Evolutionary conservation across 2,888 invertebrate genomes (phyloP).

Genomic region (Leucophenga montana): DNA sequence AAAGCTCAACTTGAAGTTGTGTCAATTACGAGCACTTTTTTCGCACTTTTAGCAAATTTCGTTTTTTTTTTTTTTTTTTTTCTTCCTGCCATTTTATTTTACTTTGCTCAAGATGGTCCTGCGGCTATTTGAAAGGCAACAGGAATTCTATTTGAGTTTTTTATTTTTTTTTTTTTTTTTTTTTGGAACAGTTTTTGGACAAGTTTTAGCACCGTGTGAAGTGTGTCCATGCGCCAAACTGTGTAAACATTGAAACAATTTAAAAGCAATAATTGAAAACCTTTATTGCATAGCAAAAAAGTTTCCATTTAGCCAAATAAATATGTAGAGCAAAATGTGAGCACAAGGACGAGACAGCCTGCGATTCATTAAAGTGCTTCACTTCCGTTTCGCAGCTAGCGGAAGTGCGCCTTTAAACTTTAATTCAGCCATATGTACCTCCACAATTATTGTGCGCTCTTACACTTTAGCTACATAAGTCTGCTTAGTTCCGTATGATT

Average conservation of each 20-base stretch:
- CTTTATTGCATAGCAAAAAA: constrained; percentile 51
- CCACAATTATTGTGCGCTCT: background rate
- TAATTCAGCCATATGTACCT: background rate
- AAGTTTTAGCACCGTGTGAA: background rate
- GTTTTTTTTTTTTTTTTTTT: constrained; percentile 5
- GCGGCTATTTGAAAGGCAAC: background rate
- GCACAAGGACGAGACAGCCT: background rate
- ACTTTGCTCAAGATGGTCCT: background rate
- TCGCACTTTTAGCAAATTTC: constrained; percentile 19
- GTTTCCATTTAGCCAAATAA: background rate
- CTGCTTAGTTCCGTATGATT: background rate
- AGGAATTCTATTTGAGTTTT: constrained; percentile 3
- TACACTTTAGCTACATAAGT: background rate
- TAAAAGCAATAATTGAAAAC: constrained; percentile 59
- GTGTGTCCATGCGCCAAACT: constrained; percentile 12
- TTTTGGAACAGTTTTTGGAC: background rate
- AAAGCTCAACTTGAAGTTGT: constrained; percentile 31
- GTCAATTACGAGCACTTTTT: constrained; percentile 34
- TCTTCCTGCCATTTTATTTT: background rate
- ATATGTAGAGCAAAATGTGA: too few species aligned
- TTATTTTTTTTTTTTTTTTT: background rate
- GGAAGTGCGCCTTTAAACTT: constrained; percentile 19
- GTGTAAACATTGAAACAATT: constrained; percentile 56
- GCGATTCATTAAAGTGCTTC: constrained; percentile 11
- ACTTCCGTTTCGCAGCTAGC: constrained; percentile 4